Percentiles rank a stretch among this genome's conserved stretches.
These are phyloP conservation scores for Bubo blakistoni DNA, from an alignment of 2,113 vertebrate species.

Conservation along the genomic window DNA sequence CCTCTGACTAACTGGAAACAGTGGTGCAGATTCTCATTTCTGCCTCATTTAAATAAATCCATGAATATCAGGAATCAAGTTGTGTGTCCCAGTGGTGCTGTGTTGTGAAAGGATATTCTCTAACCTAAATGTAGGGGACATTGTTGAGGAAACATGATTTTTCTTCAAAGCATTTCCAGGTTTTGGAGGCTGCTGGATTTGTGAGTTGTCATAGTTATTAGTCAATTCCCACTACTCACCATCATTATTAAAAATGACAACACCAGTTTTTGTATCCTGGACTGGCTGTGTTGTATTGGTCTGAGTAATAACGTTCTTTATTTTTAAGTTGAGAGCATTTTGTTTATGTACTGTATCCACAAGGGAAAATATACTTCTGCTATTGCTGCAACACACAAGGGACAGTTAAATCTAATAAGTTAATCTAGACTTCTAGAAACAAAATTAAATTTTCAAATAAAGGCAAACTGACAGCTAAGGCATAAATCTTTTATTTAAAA, in stretches of 20 bases:
- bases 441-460: conserved; percentile 81
- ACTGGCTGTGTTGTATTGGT: not conserved
- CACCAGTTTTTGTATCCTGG: not conserved
- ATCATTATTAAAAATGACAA: not conserved
- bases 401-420: conserved; percentile 76
- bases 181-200: not conserved
- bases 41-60: not conserved
- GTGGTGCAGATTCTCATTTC: not conserved
- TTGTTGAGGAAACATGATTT: not conserved
- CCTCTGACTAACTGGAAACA: not conserved
- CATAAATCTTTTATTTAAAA: conserved; percentile 82
- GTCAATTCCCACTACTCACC: not conserved
- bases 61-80: not conserved
- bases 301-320: not conserved
- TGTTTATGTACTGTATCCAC: conserved; percentile 34
- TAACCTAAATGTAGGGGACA: not conserved
- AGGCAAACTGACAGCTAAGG: conserved; percentile 72
- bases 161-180: not conserved
- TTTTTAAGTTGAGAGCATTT: not conserved
- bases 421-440: conserved; percentile 76
- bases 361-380: conserved; percentile 25
- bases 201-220: conserved; percentile 14
- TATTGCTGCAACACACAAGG: conserved; percentile 41
- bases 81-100: not conserved
- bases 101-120: not conserved